Conservation (phyloP, 2,888 invertebrate genomes). For the Dynastes maya region DNA sequence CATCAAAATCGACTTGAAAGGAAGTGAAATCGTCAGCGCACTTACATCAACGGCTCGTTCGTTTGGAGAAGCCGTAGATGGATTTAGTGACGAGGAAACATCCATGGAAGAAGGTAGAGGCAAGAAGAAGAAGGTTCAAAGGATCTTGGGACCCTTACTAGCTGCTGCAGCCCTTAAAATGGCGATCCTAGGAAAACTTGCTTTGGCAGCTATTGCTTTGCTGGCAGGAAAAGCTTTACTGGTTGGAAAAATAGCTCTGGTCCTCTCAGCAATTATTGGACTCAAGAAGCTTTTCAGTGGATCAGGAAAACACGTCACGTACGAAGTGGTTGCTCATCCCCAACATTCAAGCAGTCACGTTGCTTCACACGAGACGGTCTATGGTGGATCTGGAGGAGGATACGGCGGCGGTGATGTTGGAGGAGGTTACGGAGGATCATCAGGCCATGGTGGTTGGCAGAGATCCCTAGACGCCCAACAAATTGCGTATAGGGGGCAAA, state of each 20-base stretch:
- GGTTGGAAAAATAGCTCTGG: constrained; percentile 88
- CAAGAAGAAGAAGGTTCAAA: constrained; percentile 85
- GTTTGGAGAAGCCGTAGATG: constrained; percentile 81
- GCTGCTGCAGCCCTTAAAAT: constrained; percentile 85
- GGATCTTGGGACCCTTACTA: constrained; percentile 84
- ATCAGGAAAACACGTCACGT: constrained; percentile 84
- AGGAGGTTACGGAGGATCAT: constrained; percentile 75
- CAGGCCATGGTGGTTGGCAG: constrained; percentile 81
- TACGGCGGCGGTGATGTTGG: constrained; percentile 75
- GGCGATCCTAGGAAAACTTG: constrained; percentile 84
- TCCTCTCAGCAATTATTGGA: constrained; percentile 87
- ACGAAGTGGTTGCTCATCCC: constrained; percentile 90
- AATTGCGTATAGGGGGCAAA: constrained; percentile 85
- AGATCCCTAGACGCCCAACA: constrained; percentile 83
- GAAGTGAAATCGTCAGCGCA: constrained; percentile 86
- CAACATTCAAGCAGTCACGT: constrained; percentile 83
- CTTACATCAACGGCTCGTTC: constrained; percentile 87
- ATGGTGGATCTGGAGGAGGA: constrained; percentile 71
- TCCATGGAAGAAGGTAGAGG: constrained; percentile 78
- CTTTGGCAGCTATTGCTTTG: constrained; percentile 86
- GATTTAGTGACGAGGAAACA: constrained; percentile 74
- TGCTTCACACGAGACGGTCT: constrained; percentile 78
- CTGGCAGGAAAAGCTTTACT: constrained; percentile 90
- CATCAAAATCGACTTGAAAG: constrained; percentile 88
- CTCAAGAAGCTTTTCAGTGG: constrained; percentile 84